Evolutionary conservation across 92 coral and sea anemone genomes (phyloP), one percentile per base, ranked within the genome.

Genomic region (Porites lobata): DNA sequence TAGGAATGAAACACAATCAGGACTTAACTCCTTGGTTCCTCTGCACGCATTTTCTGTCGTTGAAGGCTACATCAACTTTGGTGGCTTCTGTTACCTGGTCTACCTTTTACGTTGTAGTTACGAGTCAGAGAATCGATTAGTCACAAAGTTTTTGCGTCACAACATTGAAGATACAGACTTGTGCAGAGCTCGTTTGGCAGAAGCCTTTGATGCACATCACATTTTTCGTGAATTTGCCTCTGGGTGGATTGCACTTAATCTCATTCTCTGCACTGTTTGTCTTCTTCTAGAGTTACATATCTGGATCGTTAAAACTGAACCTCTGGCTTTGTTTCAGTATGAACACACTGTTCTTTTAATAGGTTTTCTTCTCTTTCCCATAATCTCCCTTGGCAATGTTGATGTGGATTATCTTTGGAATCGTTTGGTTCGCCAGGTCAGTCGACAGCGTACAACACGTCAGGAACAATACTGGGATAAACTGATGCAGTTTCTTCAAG

Each of bases 371-470:
- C 22, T 93, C 10, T 74, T 86, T 18, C 98, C 98, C 22, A 89
- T 95, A 1, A 32, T 93, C 79, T 83, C 98, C 21, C 87, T 95
- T 17, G 98, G 98, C 1, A 95, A 95, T 72, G 95, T 95, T 51
- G 98, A 95, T 63, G 88, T 95, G 70, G 98, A 95, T 87, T 95
- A 95, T 29, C 86, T 95, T 18, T 95, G 98, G 98, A 95, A 95
- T 77, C 96, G 98, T 19, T 81, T 95, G 38, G 87, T 95, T 50
- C 91, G 98, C 64, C 92, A 87, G 43, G 90, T 95, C 29, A 95
- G 98, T 71, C 84, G 98, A n/a, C 91, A 93, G 80, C 82, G 98
- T 12, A 85, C 89, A 9, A 75, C 86, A 15, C 86, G 81, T 20
- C 86, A 91, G 21, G 98, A 95, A 66, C 79, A 78, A n/a, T 88